Evolutionary conservation across 2,113 vertebrate species (phyloP), one percentile per base, ranked within the genome.

Genomic region (Oxyura jamaicensis): DNA sequence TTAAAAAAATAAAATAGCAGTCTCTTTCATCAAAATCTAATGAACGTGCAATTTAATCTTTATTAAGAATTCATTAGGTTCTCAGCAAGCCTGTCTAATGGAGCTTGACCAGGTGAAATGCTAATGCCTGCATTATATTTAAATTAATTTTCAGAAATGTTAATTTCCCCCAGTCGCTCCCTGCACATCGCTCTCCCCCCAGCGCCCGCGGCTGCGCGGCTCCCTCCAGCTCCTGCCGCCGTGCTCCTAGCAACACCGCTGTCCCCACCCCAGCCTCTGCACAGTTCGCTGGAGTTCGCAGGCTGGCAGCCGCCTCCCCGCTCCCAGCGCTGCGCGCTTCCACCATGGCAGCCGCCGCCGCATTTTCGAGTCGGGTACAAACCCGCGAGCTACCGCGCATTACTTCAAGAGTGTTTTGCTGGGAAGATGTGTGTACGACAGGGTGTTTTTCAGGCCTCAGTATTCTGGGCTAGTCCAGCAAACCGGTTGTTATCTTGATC

Each of bases 1-100:
- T 88, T 83, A 88, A 89, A 94, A 94, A 96, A 97, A 74, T 53
- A 90, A 88, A 71, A 84, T 72, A 94, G 86, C 71, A 83, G 88
- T 67, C 93, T 90, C 94, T 95, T 95, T 96, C 87, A 93, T 94
- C 86, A 96, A 88, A 92, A 91, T 62, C 80, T 92, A 96, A 95
- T 76, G 88, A 85, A 83, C 72, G 52, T 16, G 41, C 15, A 48
- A 94, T 93, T 92, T 87, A 91, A 92, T 74, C 71, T 86, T 95
- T 81, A 96, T 80, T 90, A 97, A 95, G 93, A 95, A 97, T 95
- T 92, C 91, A 95, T 78, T 68, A 82, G 69, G 48, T 88, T 96
- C 93, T 95, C 90, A 75, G 92, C 91, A 96, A 88, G 95, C 83
- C 67, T 90, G 52, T 83, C 90, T 93, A 90, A 95, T 93, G 93